A percentile compares a stretch with the other conserved stretches of the same genome.
Conservation (phyloP, 2,888 invertebrate genomes). For the Papilio gigon region DNA sequence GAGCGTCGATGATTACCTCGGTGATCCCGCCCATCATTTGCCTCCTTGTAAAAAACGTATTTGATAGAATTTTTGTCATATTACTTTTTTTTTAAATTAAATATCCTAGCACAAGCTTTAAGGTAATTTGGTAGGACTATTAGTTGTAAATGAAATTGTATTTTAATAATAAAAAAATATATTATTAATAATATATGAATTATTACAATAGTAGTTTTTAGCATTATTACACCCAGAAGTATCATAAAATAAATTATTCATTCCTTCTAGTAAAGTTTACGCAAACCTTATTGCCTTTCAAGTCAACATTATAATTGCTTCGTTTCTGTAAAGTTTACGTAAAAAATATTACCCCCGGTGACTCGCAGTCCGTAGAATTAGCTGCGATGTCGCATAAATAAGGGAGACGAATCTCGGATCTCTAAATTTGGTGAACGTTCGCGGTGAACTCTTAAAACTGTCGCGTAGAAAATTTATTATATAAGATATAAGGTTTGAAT, state of each 20-base stretch:
- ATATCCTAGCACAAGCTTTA: too few species aligned
- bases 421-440: constrained; percentile 3
- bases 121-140: too few species aligned
- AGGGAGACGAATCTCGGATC: constrained; percentile 13
- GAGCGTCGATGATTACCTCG: too few species aligned
- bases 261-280: background rate
- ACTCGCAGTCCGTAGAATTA: constrained; percentile 4
- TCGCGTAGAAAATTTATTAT: constrained; percentile 4
- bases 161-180: too few species aligned
- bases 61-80: too few species aligned
- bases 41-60: too few species aligned
- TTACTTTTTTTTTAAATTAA: too few species aligned
- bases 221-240: background rate
- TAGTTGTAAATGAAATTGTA: too few species aligned
- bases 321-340: background rate
- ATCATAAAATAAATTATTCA: background rate
- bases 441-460: constrained; percentile 12
- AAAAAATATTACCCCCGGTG: background rate
- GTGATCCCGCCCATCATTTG: too few species aligned
- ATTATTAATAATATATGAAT: too few species aligned
- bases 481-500: background rate
- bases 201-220: background rate
- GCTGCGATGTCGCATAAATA: constrained; percentile 19
- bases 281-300: background rate
- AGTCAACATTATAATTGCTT: constrained; percentile 9